Evolutionary conservation across 1,140 invertebrate species (phyloP).

Genomic region (Pseudomyrmex dendroicus): DNA sequence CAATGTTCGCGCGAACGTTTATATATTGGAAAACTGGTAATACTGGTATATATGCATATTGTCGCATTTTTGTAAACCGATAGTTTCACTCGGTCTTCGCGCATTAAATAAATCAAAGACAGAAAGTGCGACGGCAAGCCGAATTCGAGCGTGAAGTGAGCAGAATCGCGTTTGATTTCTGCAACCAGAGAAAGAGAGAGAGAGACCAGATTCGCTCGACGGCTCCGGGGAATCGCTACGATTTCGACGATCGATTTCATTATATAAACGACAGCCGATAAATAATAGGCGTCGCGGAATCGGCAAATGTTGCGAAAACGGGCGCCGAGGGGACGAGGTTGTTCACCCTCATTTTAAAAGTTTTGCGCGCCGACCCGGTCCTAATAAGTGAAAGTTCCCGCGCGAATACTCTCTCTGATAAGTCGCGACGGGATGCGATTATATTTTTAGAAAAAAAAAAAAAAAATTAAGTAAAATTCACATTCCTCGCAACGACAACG

Average conservation of each 20-base stretch:
- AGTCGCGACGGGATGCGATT: slow-evolving; percentile 27
- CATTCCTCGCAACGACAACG: not conserved
- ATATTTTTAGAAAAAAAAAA: not conserved
- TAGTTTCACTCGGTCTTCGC: slow-evolving; percentile 45
- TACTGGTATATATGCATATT: not conserved
- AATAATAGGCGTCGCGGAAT: slow-evolving; percentile 47
- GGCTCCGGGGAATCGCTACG: slow-evolving; percentile 2
- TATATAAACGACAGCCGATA: slow-evolving; percentile 47
- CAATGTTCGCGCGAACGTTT: slow-evolving; percentile 5
- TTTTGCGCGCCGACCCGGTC: slow-evolving; percentile 29
- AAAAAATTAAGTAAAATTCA: not conserved
- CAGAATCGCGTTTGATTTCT: slow-evolving; percentile 44
- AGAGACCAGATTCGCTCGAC: slow-evolving; percentile 12
- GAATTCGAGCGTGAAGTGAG: slow-evolving; percentile 47
- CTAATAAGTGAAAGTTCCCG: slow-evolving; percentile 55
- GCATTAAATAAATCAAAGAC: slow-evolving; percentile 34
- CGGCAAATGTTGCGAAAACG: slow-evolving; percentile 37
- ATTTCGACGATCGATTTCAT: slow-evolving; percentile 42
- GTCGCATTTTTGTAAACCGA: slow-evolving; percentile 27
- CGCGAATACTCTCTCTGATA: slow-evolving; percentile 28
- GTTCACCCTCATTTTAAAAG: slow-evolving; percentile 53
- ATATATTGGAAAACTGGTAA: slow-evolving; percentile 20
- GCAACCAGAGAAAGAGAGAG: not conserved
- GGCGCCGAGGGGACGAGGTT: not conserved
- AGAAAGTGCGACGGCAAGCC: slow-evolving; percentile 50